Base-by-base conservation (phyloP, 2,888 invertebrate species). In the Dendrolimus houi region DNA sequence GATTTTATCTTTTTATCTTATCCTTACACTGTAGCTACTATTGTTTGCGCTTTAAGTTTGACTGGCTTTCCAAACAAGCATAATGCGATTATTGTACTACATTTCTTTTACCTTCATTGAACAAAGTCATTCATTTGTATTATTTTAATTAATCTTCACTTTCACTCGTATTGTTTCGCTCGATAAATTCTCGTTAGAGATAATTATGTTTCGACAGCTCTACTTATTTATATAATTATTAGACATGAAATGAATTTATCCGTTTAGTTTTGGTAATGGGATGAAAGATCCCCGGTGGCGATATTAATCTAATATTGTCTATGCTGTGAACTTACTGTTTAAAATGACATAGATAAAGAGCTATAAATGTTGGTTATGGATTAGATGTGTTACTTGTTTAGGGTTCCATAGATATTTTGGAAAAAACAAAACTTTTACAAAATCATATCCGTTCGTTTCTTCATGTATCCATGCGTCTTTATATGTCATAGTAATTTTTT, bases 131-230 rank as follows among this genome's bases (percentile, higher is more conserved):
- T 83, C 77, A 80, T 80, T 82, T 74, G 70, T 75, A 68, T 76
- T 71, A 70, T 75, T 79, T 75, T 75, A 80, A 87, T 84, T 77
- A 77, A 75, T 77, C 67, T 71, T 71, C 61, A 74, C 81, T 84
- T 83, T 85, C 79, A 69, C 75, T 69, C 41, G 58, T 60, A 68
- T 74, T 74, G 68, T 77, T 64, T 63, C 57, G 59, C 59, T 61
- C 60, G 64, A 64, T 63, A 58, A 63, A 66, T 58, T 60, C 54
- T 56, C 9, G 52, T 58, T 58, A 52, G 52, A 52, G 52, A 12
- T 42, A 54, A 13, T 53, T 52, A 41, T 9, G 12, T 55, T 55
- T 47, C 47, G 47, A 47, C 12, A 47, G 47, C 12, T 47, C 12
- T 12, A 8, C 47, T 47, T 47, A 47, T 9, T 47, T 10, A 47